Evolutionary conservation across 2,888 invertebrate species (phyloP), one percentile per base, ranked within the genome.

Genomic region (Junonia oenone): DNA sequence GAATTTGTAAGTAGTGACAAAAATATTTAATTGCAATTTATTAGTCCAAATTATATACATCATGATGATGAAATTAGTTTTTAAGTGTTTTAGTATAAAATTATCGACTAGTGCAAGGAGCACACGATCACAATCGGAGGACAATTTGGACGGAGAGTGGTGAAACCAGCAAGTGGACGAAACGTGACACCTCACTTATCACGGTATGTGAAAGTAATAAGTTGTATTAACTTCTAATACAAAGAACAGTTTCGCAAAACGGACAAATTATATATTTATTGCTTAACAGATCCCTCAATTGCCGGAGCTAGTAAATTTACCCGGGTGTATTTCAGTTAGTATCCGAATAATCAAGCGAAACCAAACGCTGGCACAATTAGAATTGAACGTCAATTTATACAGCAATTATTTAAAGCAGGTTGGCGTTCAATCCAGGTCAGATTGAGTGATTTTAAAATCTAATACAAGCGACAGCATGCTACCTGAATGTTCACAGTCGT

Each of bases 361-460:
- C 63, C 54, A 59, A 58, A 68, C 71, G 68, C 64, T 65, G 63
- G 73, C 66, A 82, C 80, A 79, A 84, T 80, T 80, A 80, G 81
- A 77, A 78, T 69, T 69, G 76, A 73, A 72, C 81, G 75, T 79
- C 74, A 82, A 84, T 83, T 84, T 85, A 85, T 86, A 76, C 84
- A 79, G 85, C 84, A 84, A 84, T 86, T 83, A 86, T 74, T 79
- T 78, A 79, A 74, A 78, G 83, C 80, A 78, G 73, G 73, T 77
- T 77, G 73, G 70, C 81, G 77, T 81, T 83, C 82, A 76, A 87
- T 85, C 78, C 81, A 78, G 86, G 85, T 86, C 87, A 84, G 82
- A 85, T 83, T 82, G 83, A 88, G 84, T 86, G 85, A 83, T 86
- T 86, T 83, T 86, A 80, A 77, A 83, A 85, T 86, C 81, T 84